phyloP scores from a whole-genome alignment of 2,113 vertebrate species.

The Platycercus adscitus region DNA sequence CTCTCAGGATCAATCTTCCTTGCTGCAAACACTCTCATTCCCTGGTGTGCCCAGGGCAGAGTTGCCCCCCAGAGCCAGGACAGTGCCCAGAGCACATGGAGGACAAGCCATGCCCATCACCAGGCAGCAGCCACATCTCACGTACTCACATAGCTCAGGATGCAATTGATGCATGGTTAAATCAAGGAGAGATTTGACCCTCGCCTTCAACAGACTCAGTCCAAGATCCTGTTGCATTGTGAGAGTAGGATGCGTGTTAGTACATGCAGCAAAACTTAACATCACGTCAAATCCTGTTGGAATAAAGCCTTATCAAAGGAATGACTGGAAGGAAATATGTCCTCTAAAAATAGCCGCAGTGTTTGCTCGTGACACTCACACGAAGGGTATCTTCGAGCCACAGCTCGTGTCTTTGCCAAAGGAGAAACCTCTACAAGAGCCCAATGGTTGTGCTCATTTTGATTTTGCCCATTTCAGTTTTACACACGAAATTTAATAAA shows the following conservation, averaged over 20 bases:
- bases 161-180: background rate
- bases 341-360: background rate
- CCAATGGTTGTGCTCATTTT: background rate
- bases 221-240: background rate
- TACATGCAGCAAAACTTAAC: background rate
- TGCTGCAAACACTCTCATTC: background rate
- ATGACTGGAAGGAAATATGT: background rate
- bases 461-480: background rate
- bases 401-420: background rate
- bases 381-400: background rate
- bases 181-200: background rate
- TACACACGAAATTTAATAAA: background rate
- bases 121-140: background rate
- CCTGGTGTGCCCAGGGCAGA: background rate
- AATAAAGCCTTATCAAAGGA: background rate
- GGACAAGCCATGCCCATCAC: background rate
- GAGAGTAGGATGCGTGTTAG: background rate
- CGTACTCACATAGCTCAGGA: background rate
- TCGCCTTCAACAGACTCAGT: background rate
- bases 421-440: background rate
- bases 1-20: background rate
- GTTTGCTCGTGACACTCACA: background rate
- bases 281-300: background rate
- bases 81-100: accelerated
- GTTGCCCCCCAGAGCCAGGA: background rate